Conservation (phyloP, 2,113 vertebrate species). For the Saguinus midas region DNA sequence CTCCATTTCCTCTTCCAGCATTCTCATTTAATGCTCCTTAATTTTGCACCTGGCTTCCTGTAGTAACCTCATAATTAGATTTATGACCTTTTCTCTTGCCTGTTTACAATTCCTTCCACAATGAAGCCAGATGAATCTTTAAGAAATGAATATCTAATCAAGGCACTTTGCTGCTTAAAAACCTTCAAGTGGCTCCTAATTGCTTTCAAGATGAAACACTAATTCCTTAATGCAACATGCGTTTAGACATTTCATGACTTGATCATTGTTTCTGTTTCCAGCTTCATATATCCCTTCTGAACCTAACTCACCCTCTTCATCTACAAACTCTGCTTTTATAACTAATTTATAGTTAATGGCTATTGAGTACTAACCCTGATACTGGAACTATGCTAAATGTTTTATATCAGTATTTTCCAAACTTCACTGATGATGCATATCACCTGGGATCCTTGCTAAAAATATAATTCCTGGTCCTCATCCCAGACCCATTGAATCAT, state of each 20-base stretch:
- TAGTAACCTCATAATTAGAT: not conserved
- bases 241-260: slow-evolving; percentile 1
- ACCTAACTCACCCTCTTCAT: not conserved
- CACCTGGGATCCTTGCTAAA: slow-evolving; percentile 34
- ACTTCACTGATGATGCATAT: not conserved
- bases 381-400: not conserved
- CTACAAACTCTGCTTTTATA: not conserved
- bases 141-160: slow-evolving; percentile 26
- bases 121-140: slow-evolving; percentile 7
- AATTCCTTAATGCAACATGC: not conserved
- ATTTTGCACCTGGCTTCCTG: slow-evolving; percentile 2
- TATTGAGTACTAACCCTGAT: not conserved
- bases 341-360: not conserved
- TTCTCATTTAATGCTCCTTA: not conserved
- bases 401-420: not conserved
- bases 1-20: not conserved
- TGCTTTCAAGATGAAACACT: slow-evolving; percentile 40
- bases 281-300: not conserved
- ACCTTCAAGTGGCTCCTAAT: not conserved
- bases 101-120: slow-evolving; percentile 9
- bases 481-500: slow-evolving; percentile 18
- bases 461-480: not conserved
- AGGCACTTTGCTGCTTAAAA: not conserved
- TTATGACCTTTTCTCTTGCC: not conserved
- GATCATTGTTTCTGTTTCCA: not conserved